Conservation (phyloP, 2,113 vertebrate species). For the Thinocorus orbignyianus region DNA sequence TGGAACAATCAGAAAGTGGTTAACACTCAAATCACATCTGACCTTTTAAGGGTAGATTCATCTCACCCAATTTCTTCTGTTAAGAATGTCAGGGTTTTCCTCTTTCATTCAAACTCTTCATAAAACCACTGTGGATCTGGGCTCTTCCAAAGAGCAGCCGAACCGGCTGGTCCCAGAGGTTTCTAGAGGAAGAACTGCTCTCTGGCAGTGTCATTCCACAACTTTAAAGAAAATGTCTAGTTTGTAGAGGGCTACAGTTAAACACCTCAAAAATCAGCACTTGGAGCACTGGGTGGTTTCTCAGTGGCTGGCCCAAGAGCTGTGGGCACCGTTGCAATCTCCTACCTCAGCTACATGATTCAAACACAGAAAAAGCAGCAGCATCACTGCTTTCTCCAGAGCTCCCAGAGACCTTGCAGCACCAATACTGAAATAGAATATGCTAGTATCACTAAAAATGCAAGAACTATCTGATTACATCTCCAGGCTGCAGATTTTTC, state of each 20-base stretch:
- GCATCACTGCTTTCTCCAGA: neutral
- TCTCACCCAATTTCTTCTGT: neutral
- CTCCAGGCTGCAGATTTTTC: neutral
- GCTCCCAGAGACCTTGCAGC: neutral
- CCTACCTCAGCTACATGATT: neutral
- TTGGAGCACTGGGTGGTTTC: neutral
- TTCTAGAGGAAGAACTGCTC: neutral
- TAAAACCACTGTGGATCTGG: neutral
- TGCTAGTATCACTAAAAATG: neutral
- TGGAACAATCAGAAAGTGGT: accelerated
- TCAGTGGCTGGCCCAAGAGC: neutral
- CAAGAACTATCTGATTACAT: neutral
- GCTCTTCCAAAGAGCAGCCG: neutral
- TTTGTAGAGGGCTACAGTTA: neutral
- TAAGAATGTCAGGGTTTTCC: neutral
- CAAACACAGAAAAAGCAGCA: neutral
- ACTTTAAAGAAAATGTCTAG: neutral
- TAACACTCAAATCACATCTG: neutral
- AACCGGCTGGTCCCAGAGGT: accelerated
- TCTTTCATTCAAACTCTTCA: neutral
- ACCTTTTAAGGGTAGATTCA: neutral
- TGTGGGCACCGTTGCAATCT: neutral
- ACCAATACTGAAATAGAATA: neutral
- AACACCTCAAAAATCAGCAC: neutral
- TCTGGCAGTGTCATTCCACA: no score